Percentiles rank a stretch among this genome's conserved stretches.
phyloP scores from a whole-genome alignment of 2,888 invertebrate species.

The Leptodirus hochenwartii region DNA sequence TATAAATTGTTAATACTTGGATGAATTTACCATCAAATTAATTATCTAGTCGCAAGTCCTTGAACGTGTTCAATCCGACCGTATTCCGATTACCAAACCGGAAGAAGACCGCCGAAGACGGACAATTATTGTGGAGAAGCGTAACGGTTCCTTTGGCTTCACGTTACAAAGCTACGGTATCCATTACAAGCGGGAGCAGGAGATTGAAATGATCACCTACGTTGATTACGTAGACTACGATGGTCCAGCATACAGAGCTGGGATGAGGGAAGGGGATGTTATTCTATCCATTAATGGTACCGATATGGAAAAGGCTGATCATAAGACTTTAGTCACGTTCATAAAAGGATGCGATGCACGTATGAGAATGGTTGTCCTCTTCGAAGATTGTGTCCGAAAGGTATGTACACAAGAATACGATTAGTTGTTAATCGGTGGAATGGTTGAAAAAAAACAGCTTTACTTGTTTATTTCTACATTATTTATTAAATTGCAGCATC shows the following conservation, averaged over 20 bases:
- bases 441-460: conserved; percentile 2
- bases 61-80: conserved; percentile 55
- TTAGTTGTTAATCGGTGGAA: too few species aligned
- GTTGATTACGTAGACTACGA: conserved; percentile 90
- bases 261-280: conserved; percentile 92
- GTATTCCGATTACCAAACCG: conserved; percentile 47
- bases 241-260: conserved; percentile 81
- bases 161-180: conserved; percentile 95
- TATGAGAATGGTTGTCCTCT: conserved; percentile 91
- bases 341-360: conserved; percentile 77
- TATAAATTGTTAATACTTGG: too few species aligned
- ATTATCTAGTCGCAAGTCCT: conserved; percentile 46
- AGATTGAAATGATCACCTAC: conserved; percentile 92
- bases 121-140: conserved; percentile 83
- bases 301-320: conserved; percentile 89
- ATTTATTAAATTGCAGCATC: too few species aligned
- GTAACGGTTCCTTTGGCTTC: conserved; percentile 82
- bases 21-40: too few species aligned
- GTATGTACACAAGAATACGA: conserved; percentile 33
- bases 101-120: conserved; percentile 76
- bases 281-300: conserved; percentile 92
- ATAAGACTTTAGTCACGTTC: conserved; percentile 78
- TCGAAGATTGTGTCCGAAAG: conserved; percentile 91
- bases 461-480: too few species aligned
- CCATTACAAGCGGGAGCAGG: conserved; percentile 84